Percentiles rank a stretch among this genome's conserved stretches.
These are phyloP conservation scores for Trachelus troglodyta DNA, from an alignment of 2,888 invertebrate genomes.

Conservation along the genomic window DNA sequence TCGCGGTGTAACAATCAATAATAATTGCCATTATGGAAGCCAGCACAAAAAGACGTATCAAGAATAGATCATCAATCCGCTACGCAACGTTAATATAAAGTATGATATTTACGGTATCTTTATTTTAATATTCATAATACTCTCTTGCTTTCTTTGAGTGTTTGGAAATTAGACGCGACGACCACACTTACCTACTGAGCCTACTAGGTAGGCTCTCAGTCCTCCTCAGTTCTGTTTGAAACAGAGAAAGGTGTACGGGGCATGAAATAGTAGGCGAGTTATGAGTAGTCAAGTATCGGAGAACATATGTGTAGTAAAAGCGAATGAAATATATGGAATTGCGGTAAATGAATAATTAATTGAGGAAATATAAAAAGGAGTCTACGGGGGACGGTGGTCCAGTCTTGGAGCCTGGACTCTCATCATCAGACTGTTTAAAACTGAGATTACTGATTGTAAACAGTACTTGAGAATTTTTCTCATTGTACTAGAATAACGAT, in stretches of 20 bases:
- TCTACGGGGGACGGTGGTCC: conserved; percentile 18
- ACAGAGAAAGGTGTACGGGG: conserved; percentile 66
- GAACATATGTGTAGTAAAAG: conserved; percentile 46
- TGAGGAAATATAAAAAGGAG: conserved; percentile 35
- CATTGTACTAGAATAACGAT: not conserved
- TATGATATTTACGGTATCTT: conserved; percentile 3
- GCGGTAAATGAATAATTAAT: conserved; percentile 49
- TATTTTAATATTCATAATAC: not conserved
- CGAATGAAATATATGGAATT: conserved; percentile 39
- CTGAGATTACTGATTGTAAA: not conserved
- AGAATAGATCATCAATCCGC: conserved; percentile 4
- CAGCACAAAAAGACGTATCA: conserved; percentile 1
- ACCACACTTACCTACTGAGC: conserved; percentile 63
- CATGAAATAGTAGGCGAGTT: conserved; percentile 59
- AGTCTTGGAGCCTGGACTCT: conserved; percentile 54
- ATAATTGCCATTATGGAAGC: not conserved
- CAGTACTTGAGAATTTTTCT: not conserved
- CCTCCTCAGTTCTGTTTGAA: conserved; percentile 66
- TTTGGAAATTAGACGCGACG: conserved; percentile 57
- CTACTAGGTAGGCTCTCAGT: conserved; percentile 63
- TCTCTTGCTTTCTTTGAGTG: conserved; percentile 19
- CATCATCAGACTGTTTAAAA: not conserved
- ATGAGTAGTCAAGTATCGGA: conserved; percentile 50
- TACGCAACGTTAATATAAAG: conserved; percentile 1
- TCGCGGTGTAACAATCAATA: not conserved